Evolutionary conservation across 2,888 invertebrate species (phyloP).

Genomic region (Epirrhoe alternata): DNA sequence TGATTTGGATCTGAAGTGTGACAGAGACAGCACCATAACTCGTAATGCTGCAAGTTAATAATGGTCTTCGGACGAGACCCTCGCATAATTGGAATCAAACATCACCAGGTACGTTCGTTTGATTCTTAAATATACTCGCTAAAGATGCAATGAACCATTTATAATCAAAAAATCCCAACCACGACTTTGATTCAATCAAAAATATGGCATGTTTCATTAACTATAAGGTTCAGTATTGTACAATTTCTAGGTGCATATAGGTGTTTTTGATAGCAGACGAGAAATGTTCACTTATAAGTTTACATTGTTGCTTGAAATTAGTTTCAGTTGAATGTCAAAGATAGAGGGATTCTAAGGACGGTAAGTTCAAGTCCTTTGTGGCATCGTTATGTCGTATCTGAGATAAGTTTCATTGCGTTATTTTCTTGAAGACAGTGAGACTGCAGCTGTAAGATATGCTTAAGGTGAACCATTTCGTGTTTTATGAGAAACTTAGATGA

Average conservation of each 20-base stretch:
- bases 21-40: too few relatives aligned
- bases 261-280: conserved; percentile 36
- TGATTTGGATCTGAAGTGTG: too few relatives aligned
- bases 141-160: conserved; percentile 61
- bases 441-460: conserved; percentile 7
- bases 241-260: conserved; percentile 24
- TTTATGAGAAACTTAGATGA: too few relatives aligned
- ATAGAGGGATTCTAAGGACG: conserved; percentile 56
- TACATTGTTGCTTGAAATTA: conserved; percentile 71
- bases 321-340: conserved; percentile 69
- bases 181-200: conserved; percentile 34
- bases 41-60: too few relatives aligned
- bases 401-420: conserved; percentile 33
- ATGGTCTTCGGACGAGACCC: too few relatives aligned
- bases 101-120: too few relatives aligned
- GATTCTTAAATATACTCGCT: conserved; percentile 2
- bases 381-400: conserved; percentile 35
- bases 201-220: conserved; percentile 40
- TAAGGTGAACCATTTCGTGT: not conserved
- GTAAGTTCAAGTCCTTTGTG: conserved; percentile 32
- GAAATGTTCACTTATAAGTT: conserved; percentile 62
- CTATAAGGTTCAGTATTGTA: conserved; percentile 47
- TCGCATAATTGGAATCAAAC: too few relatives aligned
- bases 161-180: conserved; percentile 38
- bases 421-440: conserved; percentile 31